phyloP scores from a whole-genome alignment of 2,888 invertebrate species.

The Polyploca ridens region DNA sequence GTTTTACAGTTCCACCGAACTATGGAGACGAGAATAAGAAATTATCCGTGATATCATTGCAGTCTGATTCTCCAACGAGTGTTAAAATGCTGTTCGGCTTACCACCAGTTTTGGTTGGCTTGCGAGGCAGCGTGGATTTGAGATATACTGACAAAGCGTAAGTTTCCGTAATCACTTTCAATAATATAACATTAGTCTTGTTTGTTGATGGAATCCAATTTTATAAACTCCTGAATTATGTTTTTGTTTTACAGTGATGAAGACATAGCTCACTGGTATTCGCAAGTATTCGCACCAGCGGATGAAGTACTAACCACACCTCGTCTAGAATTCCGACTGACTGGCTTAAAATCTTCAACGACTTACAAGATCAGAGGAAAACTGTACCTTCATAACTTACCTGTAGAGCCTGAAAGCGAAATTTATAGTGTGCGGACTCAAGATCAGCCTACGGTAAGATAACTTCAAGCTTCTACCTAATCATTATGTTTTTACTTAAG shows the following conservation, averaged over 20 bases:
- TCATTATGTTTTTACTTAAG: background rate
- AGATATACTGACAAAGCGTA: constrained; percentile 92
- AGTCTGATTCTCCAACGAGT: constrained; percentile 91
- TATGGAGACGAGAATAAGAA: constrained; percentile 73
- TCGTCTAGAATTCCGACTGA: constrained; percentile 93
- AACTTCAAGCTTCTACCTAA: background rate
- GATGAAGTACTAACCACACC: constrained; percentile 93
- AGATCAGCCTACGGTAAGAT: constrained; percentile 68
- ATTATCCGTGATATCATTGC: constrained; percentile 85
- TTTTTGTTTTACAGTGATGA: constrained; percentile 78
- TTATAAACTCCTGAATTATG: background rate
- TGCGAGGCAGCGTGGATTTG: constrained; percentile 94
- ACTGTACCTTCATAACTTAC: constrained; percentile 90
- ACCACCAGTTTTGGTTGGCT: constrained; percentile 92
- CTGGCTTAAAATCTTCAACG: constrained; percentile 90
- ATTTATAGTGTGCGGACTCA: constrained; percentile 90
- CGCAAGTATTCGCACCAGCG: constrained; percentile 94
- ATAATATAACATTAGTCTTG: background rate
- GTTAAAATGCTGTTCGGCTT: constrained; percentile 93
- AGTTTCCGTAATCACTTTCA: constrained; percentile 52
- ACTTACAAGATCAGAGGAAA: constrained; percentile 93
- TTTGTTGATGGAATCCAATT: background rate
- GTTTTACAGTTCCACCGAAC: constrained; percentile 53
- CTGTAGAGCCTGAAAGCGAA: constrained; percentile 91
- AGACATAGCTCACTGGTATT: constrained; percentile 90